Conservation (phyloP, 92 coral and sea anemone genomes). For the Umimayanthus chanpuru region DNA sequence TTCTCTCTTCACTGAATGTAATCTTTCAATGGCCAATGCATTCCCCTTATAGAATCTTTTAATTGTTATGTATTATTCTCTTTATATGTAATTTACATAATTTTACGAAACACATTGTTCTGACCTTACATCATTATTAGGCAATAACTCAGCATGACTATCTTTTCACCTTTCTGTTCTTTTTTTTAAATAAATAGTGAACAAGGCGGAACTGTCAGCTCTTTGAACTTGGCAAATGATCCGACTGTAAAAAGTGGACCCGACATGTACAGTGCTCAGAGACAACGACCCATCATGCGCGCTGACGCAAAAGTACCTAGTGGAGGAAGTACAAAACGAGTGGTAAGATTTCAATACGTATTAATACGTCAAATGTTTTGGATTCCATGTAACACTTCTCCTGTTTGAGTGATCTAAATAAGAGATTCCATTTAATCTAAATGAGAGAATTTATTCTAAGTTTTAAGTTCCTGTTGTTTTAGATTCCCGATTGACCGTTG, state of each 20-base stretch:
- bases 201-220: constrained; percentile 16
- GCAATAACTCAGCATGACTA: not conserved
- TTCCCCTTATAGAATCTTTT: too few species aligned
- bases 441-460: too few species aligned
- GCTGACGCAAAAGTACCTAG: not conserved
- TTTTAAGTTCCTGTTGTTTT: too few species aligned
- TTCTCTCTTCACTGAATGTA: too few species aligned
- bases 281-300: not conserved
- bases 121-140: not conserved
- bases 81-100: too few species aligned
- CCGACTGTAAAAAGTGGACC: constrained; percentile 4
- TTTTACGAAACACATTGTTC: not conserved
- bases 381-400: not conserved
- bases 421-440: too few species aligned
- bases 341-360: not conserved
- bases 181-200: constrained; percentile 14
- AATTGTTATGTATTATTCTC: too few species aligned
- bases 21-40: too few species aligned
- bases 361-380: too few species aligned
- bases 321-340: not conserved
- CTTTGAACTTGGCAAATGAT: not conserved
- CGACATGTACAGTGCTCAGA: constrained; percentile 20
- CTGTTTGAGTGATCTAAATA: too few species aligned
- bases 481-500: not conserved
- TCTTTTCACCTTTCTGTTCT: not conserved